A percentile compares a stretch with the other conserved stretches of the same genome.
Conservation (phyloP, 2,113 vertebrate species). For the Brienomyrus longianalis region DNA sequence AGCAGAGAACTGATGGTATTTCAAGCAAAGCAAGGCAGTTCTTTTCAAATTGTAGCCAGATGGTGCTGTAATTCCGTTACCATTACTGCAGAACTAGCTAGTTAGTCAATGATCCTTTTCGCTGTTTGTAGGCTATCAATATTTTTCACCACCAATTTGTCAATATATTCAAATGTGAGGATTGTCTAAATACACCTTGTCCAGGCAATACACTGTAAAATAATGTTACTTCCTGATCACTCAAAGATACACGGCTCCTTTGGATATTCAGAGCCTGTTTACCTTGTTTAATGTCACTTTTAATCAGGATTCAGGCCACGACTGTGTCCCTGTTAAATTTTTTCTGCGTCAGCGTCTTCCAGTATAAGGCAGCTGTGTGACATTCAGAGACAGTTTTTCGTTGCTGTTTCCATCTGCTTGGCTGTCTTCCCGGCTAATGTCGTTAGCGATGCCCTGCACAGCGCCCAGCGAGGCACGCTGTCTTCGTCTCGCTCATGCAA, state of each 20-base stretch:
- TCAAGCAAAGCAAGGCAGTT: neutral
- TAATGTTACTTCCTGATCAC: neutral
- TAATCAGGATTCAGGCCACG: neutral
- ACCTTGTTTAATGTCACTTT: neutral
- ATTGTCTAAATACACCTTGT: neutral
- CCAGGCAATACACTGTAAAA: neutral
- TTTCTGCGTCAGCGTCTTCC: neutral
- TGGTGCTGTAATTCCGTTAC: neutral
- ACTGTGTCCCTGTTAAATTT: neutral
- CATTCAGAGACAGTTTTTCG: neutral
- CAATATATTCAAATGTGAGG: neutral
- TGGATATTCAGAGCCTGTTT: neutral
- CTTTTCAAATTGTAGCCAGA: neutral
- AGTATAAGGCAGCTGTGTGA: neutral
- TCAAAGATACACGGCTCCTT: neutral
- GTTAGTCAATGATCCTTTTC: neutral
- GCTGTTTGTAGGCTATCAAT: neutral
- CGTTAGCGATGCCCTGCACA: neutral
- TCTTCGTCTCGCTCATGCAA: neutral
- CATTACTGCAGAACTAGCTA: neutral
- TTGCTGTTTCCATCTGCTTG: neutral
- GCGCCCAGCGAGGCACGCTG: neutral
- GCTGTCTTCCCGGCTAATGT: neutral
- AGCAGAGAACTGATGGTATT: neutral
- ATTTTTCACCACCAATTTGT: neutral